Percentiles rank a stretch among this genome's conserved stretches.
These are phyloP conservation scores for Monopterus albus DNA, from an alignment of 2,113 vertebrate genomes.

Conservation along the genomic window DNA sequence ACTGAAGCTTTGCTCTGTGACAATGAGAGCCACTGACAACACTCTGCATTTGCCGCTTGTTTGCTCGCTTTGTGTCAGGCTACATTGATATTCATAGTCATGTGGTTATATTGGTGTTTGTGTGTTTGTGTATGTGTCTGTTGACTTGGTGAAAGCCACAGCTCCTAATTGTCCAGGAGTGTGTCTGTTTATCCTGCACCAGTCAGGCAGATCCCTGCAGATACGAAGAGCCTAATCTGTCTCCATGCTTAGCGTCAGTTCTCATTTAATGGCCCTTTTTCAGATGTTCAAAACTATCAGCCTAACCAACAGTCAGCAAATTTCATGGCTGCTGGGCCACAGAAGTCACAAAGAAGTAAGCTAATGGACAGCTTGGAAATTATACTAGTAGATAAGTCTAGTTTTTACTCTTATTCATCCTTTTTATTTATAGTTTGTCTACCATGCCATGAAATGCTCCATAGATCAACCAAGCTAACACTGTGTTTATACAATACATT, in stretches of 20 bases:
- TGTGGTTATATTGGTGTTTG: constrained; percentile 15
- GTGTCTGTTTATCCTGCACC: constrained; percentile 70
- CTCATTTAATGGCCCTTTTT: constrained; percentile 72
- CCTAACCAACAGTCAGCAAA: constrained; percentile 19
- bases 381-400: constrained; percentile 7
- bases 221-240: constrained; percentile 72
- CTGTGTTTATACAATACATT: background rate
- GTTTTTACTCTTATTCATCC: too few relatives aligned
- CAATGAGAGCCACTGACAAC: constrained; percentile 73
- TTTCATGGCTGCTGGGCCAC: background rate
- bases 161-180: constrained; percentile 76
- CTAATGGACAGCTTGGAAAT: constrained; percentile 9
- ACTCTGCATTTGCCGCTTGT: constrained; percentile 72
- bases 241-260: constrained; percentile 70
- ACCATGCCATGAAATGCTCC: too few relatives aligned
- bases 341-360: constrained; percentile 9
- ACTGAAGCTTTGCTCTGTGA: constrained; percentile 60
- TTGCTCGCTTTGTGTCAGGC: constrained; percentile 64
- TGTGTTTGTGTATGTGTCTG: constrained; percentile 49
- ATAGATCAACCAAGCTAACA: background rate
- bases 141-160: constrained; percentile 39
- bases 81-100: constrained; percentile 66
- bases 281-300: constrained; percentile 46
- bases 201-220: constrained; percentile 73
- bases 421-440: too few relatives aligned